Evolutionary conservation across 2,797 vertebrate genomes (phyloP).

Genomic region (Xerus rutilus): DNA sequence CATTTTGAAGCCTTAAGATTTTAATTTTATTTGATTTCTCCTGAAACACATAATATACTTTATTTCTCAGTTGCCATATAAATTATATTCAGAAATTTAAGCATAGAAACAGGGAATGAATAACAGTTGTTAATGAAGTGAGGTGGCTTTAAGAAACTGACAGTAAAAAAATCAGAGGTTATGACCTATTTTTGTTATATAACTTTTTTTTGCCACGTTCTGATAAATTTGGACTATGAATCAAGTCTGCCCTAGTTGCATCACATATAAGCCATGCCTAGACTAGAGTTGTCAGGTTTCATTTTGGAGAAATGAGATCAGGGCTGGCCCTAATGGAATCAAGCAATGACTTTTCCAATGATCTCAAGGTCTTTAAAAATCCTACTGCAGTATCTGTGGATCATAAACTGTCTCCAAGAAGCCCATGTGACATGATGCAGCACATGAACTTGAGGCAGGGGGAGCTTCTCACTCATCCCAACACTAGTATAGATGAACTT

Average conservation of each 20-base stretch:
- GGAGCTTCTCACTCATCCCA: neutral
- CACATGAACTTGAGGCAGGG: neutral
- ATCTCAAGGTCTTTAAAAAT: conserved; percentile 51
- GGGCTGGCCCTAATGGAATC: conserved; percentile 34
- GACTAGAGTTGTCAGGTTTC: conserved; percentile 45
- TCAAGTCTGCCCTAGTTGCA: conserved; percentile 17
- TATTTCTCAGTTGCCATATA: conserved; percentile 21
- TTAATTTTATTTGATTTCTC: conserved; percentile 36
- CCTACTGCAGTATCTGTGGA: neutral
- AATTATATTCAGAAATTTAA: conserved; percentile 17
- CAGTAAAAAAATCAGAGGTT: neutral
- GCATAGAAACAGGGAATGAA: neutral
- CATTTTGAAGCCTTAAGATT: neutral
- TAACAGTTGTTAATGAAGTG: conserved; percentile 15
- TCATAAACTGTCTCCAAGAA: neutral
- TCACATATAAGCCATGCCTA: conserved; percentile 1
- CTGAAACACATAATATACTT: neutral
- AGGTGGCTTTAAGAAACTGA: neutral
- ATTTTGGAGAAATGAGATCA: conserved; percentile 59
- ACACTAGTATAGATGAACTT: neutral
- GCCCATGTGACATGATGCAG: neutral
- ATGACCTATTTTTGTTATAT: neutral
- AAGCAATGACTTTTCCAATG: conserved; percentile 58
- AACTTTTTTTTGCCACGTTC: conserved; percentile 11
- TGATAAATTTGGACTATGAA: conserved; percentile 54